phyloP scores from a whole-genome alignment of 1,140 invertebrate genomes.

The Tigriopus japonicus region DNA sequence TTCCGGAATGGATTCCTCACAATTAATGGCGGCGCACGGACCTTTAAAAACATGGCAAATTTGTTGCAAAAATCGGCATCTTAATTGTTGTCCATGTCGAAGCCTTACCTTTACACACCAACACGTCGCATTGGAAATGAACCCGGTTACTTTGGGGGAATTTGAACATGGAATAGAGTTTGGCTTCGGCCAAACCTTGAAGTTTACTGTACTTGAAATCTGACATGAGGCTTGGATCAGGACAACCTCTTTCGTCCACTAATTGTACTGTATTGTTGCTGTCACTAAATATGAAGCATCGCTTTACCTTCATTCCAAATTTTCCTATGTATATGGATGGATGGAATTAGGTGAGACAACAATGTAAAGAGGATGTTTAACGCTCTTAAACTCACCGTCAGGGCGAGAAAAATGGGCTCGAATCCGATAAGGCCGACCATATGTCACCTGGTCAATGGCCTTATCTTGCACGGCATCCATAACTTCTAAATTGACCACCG shows the following conservation, averaged over 20 bases:
- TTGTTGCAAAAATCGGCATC: not conserved
- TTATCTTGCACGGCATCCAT: slow-evolving; percentile 37
- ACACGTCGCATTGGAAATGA: slow-evolving; percentile 58
- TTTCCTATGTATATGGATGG: not conserved
- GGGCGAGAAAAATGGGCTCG: slow-evolving; percentile 37
- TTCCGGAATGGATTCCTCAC: not conserved
- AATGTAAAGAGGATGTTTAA: not conserved
- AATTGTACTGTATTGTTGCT: slow-evolving; percentile 51
- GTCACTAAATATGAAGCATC: slow-evolving; percentile 69
- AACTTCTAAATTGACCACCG: slow-evolving; percentile 48
- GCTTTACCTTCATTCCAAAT: slow-evolving; percentile 49
- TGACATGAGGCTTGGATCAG: slow-evolving; percentile 40
- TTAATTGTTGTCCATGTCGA: too few species aligned
- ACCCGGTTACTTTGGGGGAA: slow-evolving; percentile 56
- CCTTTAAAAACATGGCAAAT: not conserved
- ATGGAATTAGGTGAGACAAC: not conserved
- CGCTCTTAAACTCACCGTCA: slow-evolving; percentile 33
- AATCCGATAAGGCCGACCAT: slow-evolving; percentile 51
- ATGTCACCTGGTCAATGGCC: slow-evolving; percentile 47
- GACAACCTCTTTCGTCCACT: slow-evolving; percentile 61
- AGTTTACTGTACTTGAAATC: slow-evolving; percentile 45
- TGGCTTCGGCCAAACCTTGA: slow-evolving; percentile 45
- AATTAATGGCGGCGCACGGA: not conserved
- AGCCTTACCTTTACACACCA: slow-evolving; percentile 43
- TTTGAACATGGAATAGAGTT: slow-evolving; percentile 55